These are phyloP conservation scores for Palloptera scutellata DNA, from an alignment of 2,888 invertebrate species.

Conservation along the genomic window DNA sequence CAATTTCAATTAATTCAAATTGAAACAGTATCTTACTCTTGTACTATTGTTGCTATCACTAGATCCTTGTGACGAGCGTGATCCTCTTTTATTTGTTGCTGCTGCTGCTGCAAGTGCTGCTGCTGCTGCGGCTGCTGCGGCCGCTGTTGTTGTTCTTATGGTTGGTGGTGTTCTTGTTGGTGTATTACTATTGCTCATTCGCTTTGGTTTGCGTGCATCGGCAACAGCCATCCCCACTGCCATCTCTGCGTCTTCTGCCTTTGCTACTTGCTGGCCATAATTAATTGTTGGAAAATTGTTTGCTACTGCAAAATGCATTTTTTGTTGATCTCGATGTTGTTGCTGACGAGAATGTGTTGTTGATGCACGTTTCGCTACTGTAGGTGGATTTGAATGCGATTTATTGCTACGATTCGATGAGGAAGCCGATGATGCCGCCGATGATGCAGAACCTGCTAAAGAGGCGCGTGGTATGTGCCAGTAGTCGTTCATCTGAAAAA, in stretches of 20 bases:
- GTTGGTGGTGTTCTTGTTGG: slow-evolving; percentile 8
- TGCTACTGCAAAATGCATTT: not conserved
- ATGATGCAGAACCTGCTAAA: slow-evolving; percentile 65
- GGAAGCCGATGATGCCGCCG: slow-evolving; percentile 55
- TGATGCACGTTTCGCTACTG: slow-evolving; percentile 36
- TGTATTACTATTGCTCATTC: too few species aligned
- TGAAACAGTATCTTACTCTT: slow-evolving; percentile 69
- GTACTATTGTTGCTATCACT: slow-evolving; percentile 79
- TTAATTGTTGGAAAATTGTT: too few species aligned
- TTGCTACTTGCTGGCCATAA: too few species aligned
- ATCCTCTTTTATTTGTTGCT: slow-evolving; percentile 64
- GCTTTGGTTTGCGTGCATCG: not conserved
- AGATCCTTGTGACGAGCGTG: slow-evolving; percentile 74
- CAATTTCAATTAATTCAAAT: not conserved
- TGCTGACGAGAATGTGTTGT: not conserved
- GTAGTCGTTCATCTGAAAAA: slow-evolving; percentile 64
- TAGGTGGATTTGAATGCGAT: slow-evolving; percentile 56
- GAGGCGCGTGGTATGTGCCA: slow-evolving; percentile 89
- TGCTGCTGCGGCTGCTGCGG: slow-evolving; percentile 46
- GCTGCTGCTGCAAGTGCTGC: slow-evolving; percentile 40
- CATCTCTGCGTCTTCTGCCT: too few species aligned
- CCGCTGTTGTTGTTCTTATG: slow-evolving; percentile 38
- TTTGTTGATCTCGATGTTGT: not conserved
- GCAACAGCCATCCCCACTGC: too few species aligned
- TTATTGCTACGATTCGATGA: slow-evolving; percentile 54